Evolutionary conservation across 2,888 invertebrate genomes (phyloP), one percentile per base, ranked within the genome.

Genomic region (Clostera curtula): DNA sequence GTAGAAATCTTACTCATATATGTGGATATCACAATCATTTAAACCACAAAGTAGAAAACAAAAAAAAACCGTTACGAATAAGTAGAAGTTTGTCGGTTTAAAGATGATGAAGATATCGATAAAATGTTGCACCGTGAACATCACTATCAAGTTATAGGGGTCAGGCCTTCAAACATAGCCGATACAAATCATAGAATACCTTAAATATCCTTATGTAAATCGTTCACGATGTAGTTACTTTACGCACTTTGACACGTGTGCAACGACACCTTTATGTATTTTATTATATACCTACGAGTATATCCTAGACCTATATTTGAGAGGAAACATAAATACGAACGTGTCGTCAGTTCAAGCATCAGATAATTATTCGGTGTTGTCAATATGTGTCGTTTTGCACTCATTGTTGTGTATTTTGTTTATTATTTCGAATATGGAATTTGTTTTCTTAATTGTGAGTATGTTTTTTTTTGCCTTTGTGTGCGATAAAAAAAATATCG

Each of bases 161-260:
- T 72, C 62, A 74, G 72, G 58, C 83, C 83, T 83, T 82, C 74
- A 60, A 60, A 56, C 51, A 43, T 39, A 52, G 51, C 67, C 62
- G 58, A 59, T 67, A 71, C 76, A 79, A 79, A 79, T 75, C 71
- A 75, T 71, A 70, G 65, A 60, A 61, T 60, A 60, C 65, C 67
- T 80, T 74, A 76, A 64, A 80, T 75, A 73, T 77, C 70, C 67
- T 74, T 70, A 72, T 68, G 65, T 66, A 70, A 65, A 67, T 65
- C 61, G 56, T 49, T 45, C 52, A 48, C 52, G 48, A 34, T 45
- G 63, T 63, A 75, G 72, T 75, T 33, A 47, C 54, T 56, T 58
- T 55, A 60, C 61, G 61, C 63, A 58, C 60, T 59, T 61, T 54
- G 61, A 54, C 53, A 57, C 43, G 48, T 48, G 57, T 52, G 45